phyloP scores from a whole-genome alignment of 1,140 invertebrate species.

The Papilio aristodemus region DNA sequence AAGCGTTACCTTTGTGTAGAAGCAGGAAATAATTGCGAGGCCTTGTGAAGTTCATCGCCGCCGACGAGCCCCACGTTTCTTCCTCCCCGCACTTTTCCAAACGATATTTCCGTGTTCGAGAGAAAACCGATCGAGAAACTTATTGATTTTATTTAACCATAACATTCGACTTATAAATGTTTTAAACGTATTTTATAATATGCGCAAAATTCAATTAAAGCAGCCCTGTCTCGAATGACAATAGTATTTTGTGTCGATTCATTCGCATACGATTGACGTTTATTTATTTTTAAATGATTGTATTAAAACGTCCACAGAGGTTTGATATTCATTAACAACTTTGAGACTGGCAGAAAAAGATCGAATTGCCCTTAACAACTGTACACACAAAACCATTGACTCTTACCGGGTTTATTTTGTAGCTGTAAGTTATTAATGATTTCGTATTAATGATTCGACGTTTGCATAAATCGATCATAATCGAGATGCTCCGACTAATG shows the following conservation, averaged over 20 bases:
- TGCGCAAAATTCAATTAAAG: conserved; percentile 13
- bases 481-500: conserved; percentile 40
- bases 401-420: background rate
- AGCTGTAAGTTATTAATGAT: background rate
- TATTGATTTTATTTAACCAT: conserved; percentile 8
- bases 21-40: conserved; percentile 55
- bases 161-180: background rate
- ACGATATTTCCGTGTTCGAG: conserved; percentile 52
- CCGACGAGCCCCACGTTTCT: conserved; percentile 51
- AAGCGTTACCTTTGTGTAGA: conserved; percentile 37
- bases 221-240: background rate
- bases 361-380: too few relatives aligned
- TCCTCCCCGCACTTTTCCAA: conserved; percentile 44
- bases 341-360: background rate
- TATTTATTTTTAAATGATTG: background rate
- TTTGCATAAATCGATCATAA: conserved; percentile 38
- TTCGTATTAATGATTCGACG: background rate
- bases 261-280: conserved; percentile 5
- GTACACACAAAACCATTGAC: too few relatives aligned
- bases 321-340: background rate
- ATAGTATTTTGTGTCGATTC: background rate
- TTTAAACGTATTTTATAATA: conserved; percentile 4
- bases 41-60: conserved; percentile 66
- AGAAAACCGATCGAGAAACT: conserved; percentile 61
- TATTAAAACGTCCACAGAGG: background rate